These are phyloP conservation scores for Aurelia aurita DNA, from an alignment of 30 jellyfish, hydroid and myxozoan species.

Conservation along the genomic window DNA sequence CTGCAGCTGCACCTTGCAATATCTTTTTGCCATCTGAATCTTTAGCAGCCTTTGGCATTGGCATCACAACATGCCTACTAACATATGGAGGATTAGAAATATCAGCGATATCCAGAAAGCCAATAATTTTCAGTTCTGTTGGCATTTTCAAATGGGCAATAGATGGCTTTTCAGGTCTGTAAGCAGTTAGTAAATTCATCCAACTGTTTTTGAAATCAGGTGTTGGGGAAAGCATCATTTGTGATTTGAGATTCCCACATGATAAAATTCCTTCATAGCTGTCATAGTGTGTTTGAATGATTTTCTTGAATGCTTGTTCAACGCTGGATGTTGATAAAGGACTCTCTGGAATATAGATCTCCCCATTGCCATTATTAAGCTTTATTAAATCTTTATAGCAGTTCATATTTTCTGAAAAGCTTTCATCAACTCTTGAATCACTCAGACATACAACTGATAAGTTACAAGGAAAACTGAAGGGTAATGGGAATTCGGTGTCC, in stretches of 20 bases:
- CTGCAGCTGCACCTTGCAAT: slow-evolving; percentile 35
- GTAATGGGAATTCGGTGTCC: slow-evolving; percentile 67
- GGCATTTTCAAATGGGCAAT: slow-evolving; percentile 49
- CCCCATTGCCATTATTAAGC: slow-evolving; percentile 75
- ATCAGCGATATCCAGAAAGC: slow-evolving; percentile 88
- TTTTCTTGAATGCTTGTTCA: slow-evolving; percentile 60
- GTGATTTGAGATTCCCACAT: slow-evolving; percentile 86
- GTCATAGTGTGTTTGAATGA: slow-evolving; percentile 72
- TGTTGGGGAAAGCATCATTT: slow-evolving; percentile 80
- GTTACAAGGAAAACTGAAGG: slow-evolving; percentile 88
- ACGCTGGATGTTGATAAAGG: slow-evolving; percentile 56
- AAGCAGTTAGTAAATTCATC: slow-evolving; percentile 45
- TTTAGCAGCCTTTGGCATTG: slow-evolving; percentile 34
- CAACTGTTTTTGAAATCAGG: slow-evolving; percentile 83
- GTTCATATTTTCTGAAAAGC: slow-evolving; percentile 46
- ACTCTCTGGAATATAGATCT: slow-evolving; percentile 75
- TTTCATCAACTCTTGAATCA: slow-evolving; percentile 46
- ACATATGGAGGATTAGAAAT: slow-evolving; percentile 83
- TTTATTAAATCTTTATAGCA: slow-evolving; percentile 70
- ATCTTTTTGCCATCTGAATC: slow-evolving; percentile 5
- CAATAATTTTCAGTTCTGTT: slow-evolving; percentile 61
- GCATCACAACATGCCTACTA: slow-evolving; percentile 88
- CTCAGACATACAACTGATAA: slow-evolving; percentile 72
- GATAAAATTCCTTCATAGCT: slow-evolving; percentile 61
- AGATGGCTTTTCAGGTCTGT: slow-evolving; percentile 60